Evolutionary conservation across 2,888 invertebrate genomes (phyloP).

Genomic region (Nomada flava): DNA sequence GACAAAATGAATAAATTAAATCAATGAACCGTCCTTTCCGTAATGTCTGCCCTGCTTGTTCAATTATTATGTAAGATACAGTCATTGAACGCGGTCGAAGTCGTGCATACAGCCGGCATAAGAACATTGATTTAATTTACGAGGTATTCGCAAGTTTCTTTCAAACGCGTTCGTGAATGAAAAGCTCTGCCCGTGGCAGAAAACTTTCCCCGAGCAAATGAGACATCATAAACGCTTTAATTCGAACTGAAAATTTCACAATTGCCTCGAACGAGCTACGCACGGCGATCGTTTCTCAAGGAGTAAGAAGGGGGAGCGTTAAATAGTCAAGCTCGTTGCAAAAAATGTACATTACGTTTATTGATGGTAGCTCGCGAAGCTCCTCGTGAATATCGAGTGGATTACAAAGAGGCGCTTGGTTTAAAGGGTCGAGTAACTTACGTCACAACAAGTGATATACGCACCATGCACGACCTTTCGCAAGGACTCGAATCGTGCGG

Average conservation of each 20-base stretch:
- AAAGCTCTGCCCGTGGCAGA: no score
- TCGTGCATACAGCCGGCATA: no score
- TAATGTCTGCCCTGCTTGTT: no score
- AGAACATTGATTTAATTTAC: no score
- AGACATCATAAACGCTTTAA: neutral
- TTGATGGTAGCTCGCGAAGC: slow-evolving; percentile 77
- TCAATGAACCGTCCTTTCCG: no score
- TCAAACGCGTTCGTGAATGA: no score
- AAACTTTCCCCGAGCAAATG: neutral
- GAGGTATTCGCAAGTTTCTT: no score
- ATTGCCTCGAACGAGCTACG: neutral
- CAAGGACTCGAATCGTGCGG: neutral
- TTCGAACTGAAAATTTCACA: neutral
- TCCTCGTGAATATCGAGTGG: slow-evolving; percentile 76
- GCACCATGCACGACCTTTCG: neutral
- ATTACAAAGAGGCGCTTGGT: slow-evolving; percentile 74
- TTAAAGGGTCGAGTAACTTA: slow-evolving; percentile 46
- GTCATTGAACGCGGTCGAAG: no score
- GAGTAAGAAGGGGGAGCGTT: neutral
- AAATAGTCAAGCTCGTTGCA: slow-evolving; percentile 54
- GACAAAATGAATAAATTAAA: no score
- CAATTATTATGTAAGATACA: no score
- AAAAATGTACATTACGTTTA: slow-evolving; percentile 83
- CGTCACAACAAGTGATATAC: slow-evolving; percentile 30
- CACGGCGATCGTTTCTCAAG: no score